Conservation (phyloP, 2,113 vertebrate genomes). For the Illadopsis cleaveri region DNA sequence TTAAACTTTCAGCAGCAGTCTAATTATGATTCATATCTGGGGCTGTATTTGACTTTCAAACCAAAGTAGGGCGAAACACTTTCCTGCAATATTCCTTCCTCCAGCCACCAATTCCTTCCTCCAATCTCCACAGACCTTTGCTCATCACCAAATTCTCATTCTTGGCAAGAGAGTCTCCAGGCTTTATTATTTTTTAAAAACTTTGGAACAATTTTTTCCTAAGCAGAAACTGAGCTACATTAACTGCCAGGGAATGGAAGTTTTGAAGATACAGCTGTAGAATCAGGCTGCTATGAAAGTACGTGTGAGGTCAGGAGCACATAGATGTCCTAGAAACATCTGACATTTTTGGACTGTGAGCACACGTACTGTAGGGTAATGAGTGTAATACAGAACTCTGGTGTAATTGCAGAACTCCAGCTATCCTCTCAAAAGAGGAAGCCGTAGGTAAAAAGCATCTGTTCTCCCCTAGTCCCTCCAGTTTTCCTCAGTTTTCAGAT, state of each 20-base stretch:
- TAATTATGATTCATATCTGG: slow-evolving; percentile 13
- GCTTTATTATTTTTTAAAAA: background rate
- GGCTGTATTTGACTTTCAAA: slow-evolving; percentile 23
- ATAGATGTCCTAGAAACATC: background rate
- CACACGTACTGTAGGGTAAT: background rate
- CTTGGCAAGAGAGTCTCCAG: background rate
- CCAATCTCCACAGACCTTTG: background rate
- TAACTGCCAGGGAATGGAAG: background rate
- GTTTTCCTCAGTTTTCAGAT: background rate
- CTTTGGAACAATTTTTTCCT: background rate
- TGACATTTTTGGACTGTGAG: background rate
- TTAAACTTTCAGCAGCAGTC: background rate
- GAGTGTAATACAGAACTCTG: background rate
- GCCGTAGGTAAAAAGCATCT: background rate
- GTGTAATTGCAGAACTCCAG: background rate
- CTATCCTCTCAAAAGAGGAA: background rate
- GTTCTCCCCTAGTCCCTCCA: background rate
- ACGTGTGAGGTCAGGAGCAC: background rate
- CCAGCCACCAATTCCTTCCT: background rate
- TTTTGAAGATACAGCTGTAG: background rate
- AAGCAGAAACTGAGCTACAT: background rate
- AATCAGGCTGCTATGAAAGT: background rate
- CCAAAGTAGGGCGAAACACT: background rate
- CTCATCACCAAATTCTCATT: slow-evolving; percentile 13
- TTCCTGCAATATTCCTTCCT: background rate